phyloP scores from a whole-genome alignment of 2,797 vertebrate species.

The Mormyrops attenuatus region DNA sequence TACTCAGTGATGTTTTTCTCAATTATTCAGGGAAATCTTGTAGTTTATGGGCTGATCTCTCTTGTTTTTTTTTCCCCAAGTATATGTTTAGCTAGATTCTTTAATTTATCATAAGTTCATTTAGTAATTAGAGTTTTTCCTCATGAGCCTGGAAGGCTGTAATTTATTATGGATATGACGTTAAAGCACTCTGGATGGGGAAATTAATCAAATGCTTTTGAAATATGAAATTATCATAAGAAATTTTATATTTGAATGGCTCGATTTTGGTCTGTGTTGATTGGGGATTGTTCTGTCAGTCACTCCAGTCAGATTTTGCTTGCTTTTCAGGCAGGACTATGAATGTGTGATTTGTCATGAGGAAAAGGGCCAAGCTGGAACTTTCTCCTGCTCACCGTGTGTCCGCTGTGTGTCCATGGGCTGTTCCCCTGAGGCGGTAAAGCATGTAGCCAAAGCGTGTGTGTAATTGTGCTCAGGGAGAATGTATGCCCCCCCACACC shows the following conservation, averaged over 20 bases:
- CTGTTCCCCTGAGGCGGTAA: background rate
- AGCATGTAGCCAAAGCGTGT: background rate
- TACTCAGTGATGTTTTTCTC: background rate
- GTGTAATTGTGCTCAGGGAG: background rate
- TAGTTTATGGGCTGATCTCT: background rate
- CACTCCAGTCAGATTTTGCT: background rate
- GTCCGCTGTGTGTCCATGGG: background rate
- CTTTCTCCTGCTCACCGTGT: background rate
- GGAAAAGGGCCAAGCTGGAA: background rate
- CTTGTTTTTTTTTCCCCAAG: background rate
- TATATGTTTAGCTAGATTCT: background rate
- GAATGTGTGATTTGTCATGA: background rate
- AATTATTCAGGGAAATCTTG: background rate
- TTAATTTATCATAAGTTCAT: background rate
- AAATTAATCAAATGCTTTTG: slow-evolving; percentile 12
- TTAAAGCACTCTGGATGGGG: background rate
- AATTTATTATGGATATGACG: background rate
- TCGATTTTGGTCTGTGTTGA: background rate
- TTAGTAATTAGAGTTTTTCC: slow-evolving; percentile 6
- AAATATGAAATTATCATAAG: background rate
- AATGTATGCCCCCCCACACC: background rate
- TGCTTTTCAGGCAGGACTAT: background rate
- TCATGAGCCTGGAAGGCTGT: background rate
- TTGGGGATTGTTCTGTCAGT: background rate
- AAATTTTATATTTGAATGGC: background rate